A percentile compares a stretch with the other conserved stretches of the same genome.
These are phyloP conservation scores for Gerosis bhagava DNA, from an alignment of 2,888 invertebrate species.

Conservation along the genomic window DNA sequence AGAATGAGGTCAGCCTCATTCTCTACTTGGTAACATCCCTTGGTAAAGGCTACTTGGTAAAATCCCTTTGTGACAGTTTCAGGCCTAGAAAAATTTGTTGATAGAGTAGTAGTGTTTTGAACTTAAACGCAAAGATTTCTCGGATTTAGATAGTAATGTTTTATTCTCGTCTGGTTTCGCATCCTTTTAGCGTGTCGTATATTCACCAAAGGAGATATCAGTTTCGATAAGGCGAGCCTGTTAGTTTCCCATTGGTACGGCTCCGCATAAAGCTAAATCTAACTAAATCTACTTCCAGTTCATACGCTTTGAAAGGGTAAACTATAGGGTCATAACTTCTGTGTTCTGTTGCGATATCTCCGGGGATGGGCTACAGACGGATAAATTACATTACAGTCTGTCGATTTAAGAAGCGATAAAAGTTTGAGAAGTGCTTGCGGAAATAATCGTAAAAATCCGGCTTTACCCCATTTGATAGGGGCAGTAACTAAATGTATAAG, in stretches of 20 bases:
- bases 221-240: conserved; percentile 42
- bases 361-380: conserved; percentile 41
- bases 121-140: conserved; percentile 17
- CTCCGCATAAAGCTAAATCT: conserved; percentile 50
- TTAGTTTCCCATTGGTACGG: conserved; percentile 44
- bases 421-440: conserved; percentile 46
- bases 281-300: conserved; percentile 47
- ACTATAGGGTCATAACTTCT: conserved; percentile 51
- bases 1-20: too few species aligned
- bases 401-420: conserved; percentile 51
- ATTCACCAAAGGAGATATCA: conserved; percentile 19
- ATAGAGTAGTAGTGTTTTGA: too few species aligned
- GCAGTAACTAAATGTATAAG: conserved; percentile 30
- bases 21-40: too few species aligned
- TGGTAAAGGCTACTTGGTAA: too few species aligned
- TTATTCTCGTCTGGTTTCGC: conserved; percentile 31
- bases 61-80: too few species aligned
- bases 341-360: conserved; percentile 47
- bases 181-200: conserved; percentile 31
- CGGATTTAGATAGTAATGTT: conserved; percentile 15
- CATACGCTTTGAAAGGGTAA: conserved; percentile 50
- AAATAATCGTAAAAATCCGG: conserved; percentile 38
- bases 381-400: conserved; percentile 51
- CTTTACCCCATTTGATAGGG: conserved; percentile 31
- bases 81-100: too few species aligned